Base-by-base conservation (phyloP, 2,888 invertebrate species). In the Andrena minutula region DNA sequence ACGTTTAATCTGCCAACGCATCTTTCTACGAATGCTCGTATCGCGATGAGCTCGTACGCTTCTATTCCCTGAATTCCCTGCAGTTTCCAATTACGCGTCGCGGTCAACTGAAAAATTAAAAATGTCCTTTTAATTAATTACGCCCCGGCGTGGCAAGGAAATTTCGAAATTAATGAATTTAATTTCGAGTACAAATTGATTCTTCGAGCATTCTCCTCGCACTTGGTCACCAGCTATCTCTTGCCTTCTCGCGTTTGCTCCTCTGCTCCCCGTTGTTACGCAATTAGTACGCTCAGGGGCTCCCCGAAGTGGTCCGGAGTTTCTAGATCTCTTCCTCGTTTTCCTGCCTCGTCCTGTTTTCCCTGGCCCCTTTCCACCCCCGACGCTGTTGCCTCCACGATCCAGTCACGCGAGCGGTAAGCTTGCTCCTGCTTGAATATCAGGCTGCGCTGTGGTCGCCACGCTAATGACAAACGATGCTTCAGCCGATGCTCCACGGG, bases 201-300 rank as follows among this genome's bases (percentile, higher is more conserved):
- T 23, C 23, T 4, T 23, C 23, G 20, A 8, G n/a, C 8, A 8
- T 20, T 51, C 20, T 51, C 8, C n/a, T 51, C 41, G 41, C 41
- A 41, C 41, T 41, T 41, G 35, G 65, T 77, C 77, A 66, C 58
- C 56, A 81, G 63, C 41, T 41, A 41, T 4, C 41, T 41, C 41
- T 12, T 16, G 16, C 41, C 41, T 41, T 41, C 71, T 68, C 61
- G 61, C 68, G 47, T 85, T 83, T 72, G 47, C 41, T 63, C 71
- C 71, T 74, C 71, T 49, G 65, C 70, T 61, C 65, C 66, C 72
- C 86, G 85, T 86, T 88, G 88, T 89, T 89, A 91, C 86, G 89
- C 89, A 90, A 92, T 92, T 91, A 91, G 90, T 87, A 83, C 86
- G 87, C 86, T 89, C 81, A 69, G 79, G 78, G 79, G 87, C 86